A percentile compares a stretch with the other conserved stretches of the same genome.
These are phyloP conservation scores for Rhamphomyia laevipes DNA, from an alignment of 2,888 invertebrate species.

Conservation along the genomic window DNA sequence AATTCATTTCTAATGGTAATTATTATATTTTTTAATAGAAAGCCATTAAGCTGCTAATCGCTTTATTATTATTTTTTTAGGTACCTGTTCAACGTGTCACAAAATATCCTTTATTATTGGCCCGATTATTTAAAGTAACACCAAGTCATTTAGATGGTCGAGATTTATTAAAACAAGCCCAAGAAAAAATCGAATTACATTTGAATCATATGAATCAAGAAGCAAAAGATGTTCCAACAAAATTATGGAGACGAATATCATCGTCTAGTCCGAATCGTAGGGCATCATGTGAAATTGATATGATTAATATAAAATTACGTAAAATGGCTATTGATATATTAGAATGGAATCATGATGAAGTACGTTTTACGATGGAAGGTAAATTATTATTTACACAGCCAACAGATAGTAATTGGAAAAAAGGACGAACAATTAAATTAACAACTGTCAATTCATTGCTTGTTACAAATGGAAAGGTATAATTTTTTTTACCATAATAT, in stretches of 20 bases:
- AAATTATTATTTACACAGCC: constrained; percentile 78
- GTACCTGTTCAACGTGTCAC: constrained; percentile 94
- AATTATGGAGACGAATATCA: constrained; percentile 80
- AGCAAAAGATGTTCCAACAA: constrained; percentile 81
- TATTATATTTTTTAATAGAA: constrained; percentile 9
- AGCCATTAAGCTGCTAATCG: not conserved
- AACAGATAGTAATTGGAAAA: constrained; percentile 82
- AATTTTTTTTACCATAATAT: not conserved
- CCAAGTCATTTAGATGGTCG: constrained; percentile 72
- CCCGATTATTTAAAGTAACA: constrained; percentile 82
- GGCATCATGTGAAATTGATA: constrained; percentile 72
- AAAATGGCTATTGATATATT: constrained; percentile 89
- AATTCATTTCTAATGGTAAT: constrained; percentile 94
- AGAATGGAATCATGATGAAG: constrained; percentile 91
- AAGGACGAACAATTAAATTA: constrained; percentile 78
- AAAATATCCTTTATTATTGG: constrained; percentile 86
- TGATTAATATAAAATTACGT: constrained; percentile 77
- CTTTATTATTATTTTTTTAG: constrained; percentile 33
- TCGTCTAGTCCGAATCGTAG: constrained; percentile 55
- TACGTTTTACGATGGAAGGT: constrained; percentile 82
- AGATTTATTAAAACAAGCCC: constrained; percentile 74
- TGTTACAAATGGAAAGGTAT: constrained; percentile 84
- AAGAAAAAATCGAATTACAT: constrained; percentile 84
- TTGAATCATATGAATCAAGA: constrained; percentile 90
- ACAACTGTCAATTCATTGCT: constrained; percentile 80